Percentiles rank a stretch among this genome's conserved stretches.
These are phyloP conservation scores for Drosophila kurseongensis DNA, from an alignment of 1,140 invertebrate genomes.

Conservation along the genomic window DNA sequence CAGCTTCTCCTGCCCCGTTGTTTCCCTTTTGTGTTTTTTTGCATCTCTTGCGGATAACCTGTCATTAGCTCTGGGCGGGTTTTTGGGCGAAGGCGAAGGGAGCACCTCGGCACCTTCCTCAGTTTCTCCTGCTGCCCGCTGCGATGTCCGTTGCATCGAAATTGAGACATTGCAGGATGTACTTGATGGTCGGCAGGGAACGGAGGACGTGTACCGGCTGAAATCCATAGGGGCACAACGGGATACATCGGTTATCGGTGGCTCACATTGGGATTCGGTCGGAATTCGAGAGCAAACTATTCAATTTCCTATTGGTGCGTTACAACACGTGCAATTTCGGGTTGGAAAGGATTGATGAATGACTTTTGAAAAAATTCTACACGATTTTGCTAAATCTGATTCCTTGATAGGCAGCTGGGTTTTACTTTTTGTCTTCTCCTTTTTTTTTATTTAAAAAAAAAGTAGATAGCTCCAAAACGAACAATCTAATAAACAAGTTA, in stretches of 20 bases:
- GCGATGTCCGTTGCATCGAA: conserved; percentile 49
- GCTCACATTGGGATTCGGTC: conserved; percentile 8
- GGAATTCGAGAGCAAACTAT: not conserved
- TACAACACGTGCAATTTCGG: not conserved
- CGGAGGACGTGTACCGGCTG: not conserved
- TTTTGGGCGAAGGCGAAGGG: conserved; percentile 27
- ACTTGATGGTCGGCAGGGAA: conserved; percentile 37
- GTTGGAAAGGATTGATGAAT: conserved; percentile 19
- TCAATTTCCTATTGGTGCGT: conserved; percentile 18
- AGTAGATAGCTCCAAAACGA: no score
- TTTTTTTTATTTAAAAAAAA: no score
- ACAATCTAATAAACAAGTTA: no score
- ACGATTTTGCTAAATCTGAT: conserved; percentile 3
- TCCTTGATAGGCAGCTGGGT: not conserved
- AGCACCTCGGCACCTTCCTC: conserved; percentile 28
- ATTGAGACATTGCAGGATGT: conserved; percentile 73
- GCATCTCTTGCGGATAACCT: conserved; percentile 76
- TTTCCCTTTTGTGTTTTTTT: conserved; percentile 28
- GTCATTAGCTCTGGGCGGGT: conserved; percentile 68
- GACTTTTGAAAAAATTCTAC: not conserved
- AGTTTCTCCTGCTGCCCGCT: conserved; percentile 27
- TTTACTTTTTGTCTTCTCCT: no score
- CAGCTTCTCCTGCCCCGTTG: conserved; percentile 6
- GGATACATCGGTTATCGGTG: conserved; percentile 8
- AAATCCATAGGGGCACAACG: conserved; percentile 19